phyloP scores from a whole-genome alignment of 2,113 vertebrate species.

The Corythornis vintsioides region DNA sequence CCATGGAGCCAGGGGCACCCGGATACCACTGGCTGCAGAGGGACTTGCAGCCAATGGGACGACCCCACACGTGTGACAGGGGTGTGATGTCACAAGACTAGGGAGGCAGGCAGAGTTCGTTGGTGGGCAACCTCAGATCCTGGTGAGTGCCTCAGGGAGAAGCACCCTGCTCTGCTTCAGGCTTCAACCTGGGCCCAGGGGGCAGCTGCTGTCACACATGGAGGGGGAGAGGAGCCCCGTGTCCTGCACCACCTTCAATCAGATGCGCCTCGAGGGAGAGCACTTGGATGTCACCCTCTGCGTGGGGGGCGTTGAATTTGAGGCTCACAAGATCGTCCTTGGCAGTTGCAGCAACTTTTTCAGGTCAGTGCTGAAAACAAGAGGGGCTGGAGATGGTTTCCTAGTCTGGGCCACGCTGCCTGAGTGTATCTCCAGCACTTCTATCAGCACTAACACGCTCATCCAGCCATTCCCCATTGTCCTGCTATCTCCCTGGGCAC shows the following conservation, averaged over 20 bases:
- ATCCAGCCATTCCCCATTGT: no score
- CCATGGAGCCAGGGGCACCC: background rate
- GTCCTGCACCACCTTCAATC: conserved; percentile 77
- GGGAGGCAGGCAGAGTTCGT: background rate
- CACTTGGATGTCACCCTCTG: conserved; percentile 80
- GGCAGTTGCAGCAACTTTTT: no score
- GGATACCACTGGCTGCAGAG: background rate
- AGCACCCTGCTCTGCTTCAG: background rate
- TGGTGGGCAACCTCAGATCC: background rate
- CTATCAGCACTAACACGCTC: background rate
- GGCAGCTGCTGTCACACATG: conserved; percentile 39
- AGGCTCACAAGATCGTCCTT: no score
- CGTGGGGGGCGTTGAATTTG: no score
- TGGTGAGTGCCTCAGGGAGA: background rate
- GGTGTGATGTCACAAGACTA: background rate
- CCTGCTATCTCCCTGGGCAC: background rate
- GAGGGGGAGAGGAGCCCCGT: conserved; percentile 76
- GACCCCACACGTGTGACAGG: no score
- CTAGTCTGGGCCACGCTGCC: no score
- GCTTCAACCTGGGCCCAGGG: background rate
- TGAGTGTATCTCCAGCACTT: fast-evolving
- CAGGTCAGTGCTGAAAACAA: no score
- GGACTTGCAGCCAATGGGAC: background rate
- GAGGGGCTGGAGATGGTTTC: no score
- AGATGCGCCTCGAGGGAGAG: conserved; percentile 81